Conservation (phyloP, 2,888 invertebrate species). For the Tachina grossa region DNA sequence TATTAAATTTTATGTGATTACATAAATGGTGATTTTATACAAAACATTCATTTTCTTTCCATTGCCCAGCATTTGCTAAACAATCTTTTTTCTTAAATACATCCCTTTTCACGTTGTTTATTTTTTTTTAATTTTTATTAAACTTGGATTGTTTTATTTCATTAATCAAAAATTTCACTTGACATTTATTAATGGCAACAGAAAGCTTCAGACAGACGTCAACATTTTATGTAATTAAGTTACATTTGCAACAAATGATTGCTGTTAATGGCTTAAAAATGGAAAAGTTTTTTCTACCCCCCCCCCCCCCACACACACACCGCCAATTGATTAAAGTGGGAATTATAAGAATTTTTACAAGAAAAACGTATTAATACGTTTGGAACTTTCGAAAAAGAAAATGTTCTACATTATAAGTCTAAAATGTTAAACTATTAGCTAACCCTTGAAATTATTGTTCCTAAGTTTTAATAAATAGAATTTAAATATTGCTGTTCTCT, state of each 20-base stretch:
- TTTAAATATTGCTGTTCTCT: too few species aligned
- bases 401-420: too few species aligned
- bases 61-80: neutral
- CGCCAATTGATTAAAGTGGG: too few species aligned
- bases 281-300: too few species aligned
- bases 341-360: too few species aligned
- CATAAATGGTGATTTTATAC: slow-evolving; percentile 36
- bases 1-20: slow-evolving; percentile 15
- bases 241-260: slow-evolving; percentile 71
- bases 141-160: slow-evolving; percentile 61
- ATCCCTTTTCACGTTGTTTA: slow-evolving; percentile 48
- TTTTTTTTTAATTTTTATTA: slow-evolving; percentile 43
- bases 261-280: slow-evolving; percentile 57
- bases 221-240: slow-evolving; percentile 74
- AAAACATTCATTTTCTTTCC: neutral
- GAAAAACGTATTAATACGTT: too few species aligned
- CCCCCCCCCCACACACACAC: too few species aligned
- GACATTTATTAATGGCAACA: slow-evolving; percentile 67
- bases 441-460: too few species aligned
- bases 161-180: slow-evolving; percentile 70
- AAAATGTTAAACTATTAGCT: too few species aligned
- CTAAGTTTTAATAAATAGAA: too few species aligned
- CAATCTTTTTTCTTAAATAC: slow-evolving; percentile 43
- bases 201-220: slow-evolving; percentile 69
- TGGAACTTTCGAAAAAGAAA: too few species aligned